A percentile compares a stretch with the other conserved stretches of the same genome.
phyloP scores from a whole-genome alignment of 2,113 vertebrate species.

The Petaurus breviceps region DNA sequence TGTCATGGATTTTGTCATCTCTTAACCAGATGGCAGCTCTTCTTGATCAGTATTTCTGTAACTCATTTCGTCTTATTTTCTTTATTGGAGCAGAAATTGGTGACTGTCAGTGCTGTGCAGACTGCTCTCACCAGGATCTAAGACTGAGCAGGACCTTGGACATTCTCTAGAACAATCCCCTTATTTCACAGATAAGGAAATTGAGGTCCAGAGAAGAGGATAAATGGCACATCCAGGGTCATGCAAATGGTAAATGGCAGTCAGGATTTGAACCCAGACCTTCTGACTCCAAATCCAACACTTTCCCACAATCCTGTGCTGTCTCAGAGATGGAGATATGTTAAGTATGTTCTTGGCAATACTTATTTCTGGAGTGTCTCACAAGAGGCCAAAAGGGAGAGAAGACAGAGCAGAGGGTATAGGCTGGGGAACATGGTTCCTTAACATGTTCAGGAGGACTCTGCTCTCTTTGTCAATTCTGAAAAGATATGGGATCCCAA shows the following conservation, averaged over 20 bases:
- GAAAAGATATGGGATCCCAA: neutral
- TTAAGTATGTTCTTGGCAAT: neutral
- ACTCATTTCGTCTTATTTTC: neutral
- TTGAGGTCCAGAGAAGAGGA: neutral
- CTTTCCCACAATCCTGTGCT: neutral
- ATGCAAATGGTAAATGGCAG: neutral
- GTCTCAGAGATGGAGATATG: neutral
- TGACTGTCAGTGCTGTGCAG: neutral
- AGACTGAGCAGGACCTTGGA: neutral
- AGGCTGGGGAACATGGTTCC: neutral
- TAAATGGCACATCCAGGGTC: neutral
- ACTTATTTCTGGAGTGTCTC: neutral
- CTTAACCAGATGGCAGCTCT: conserved; percentile 18
- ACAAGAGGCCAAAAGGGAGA: neutral
- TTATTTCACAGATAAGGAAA: neutral
- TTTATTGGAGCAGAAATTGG: neutral
- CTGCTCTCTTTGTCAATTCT: neutral
- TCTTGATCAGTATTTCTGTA: conserved; percentile 15
- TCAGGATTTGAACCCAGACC: neutral
- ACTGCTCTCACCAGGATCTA: neutral
- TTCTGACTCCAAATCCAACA: neutral
- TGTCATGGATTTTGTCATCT: neutral
- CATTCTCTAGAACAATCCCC: neutral
- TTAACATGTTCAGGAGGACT: neutral
- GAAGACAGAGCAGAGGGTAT: neutral